Evolutionary conservation across 92 coral and sea anemone genomes (phyloP), one percentile per base, ranked within the genome.

Genomic region (Epizoanthus rinbou): DNA sequence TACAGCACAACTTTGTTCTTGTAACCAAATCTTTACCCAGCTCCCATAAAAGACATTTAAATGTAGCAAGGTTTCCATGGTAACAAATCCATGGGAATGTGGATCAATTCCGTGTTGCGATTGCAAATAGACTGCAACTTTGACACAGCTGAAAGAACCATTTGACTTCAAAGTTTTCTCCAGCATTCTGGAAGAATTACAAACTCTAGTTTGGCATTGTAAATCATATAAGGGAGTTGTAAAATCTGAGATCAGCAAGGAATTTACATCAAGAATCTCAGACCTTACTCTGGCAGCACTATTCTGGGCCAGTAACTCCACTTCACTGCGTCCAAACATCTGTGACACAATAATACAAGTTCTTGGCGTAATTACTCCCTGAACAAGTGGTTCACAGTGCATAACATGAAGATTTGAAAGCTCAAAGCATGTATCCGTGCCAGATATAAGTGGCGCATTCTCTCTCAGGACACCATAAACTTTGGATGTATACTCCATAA

Each of bases 1-100:
- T 23, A 23, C 58, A 47, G 60, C 37, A 11, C 21, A 25, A 50
- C 54, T 41, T 45, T 82, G 50, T 9, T 67, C 39, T 8, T 78
- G 75, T 15, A 86, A 21, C 81, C 83, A 85, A 31, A 93, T 66
- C 83, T 93, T 86, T 47, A 93, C 84, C 97, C 94, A 93, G 50
- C 89, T 91, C 25, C 97, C 94, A 91, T 88, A 68, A 57, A 91
- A 89, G 35, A 91, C 64, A 24, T 72, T 70, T 57, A 93, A 39
- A 8, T 64, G 83, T 56, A 87, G 68, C 84, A 93, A 82, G 37
- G 91, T 91, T 58, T 74, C 86, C 76, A 93, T 16, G 33, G 91
- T 80, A 28, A 91, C 97, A 76, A 58, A 60, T 43, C 82, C 82
- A 37, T 60, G 45, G 31, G 69, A 76, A 14, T 59, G 69, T n/a